phyloP scores from a whole-genome alignment of 1,140 invertebrate species.

The Ruditapes philippinarum region DNA sequence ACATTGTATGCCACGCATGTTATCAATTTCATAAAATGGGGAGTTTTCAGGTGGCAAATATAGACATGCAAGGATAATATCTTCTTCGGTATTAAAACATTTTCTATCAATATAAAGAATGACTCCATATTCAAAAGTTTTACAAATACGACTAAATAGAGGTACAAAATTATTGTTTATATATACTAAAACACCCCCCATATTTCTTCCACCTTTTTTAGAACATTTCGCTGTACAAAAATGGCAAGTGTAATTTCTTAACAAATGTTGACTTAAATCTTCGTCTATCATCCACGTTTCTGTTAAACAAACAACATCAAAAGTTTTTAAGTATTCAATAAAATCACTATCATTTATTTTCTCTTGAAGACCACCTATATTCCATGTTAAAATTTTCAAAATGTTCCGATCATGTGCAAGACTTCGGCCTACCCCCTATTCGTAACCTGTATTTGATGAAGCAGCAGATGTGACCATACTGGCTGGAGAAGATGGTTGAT shows the following conservation, averaged over 20 bases:
- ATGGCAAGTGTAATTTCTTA: slow-evolving; percentile 1
- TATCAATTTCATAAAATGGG: slow-evolving; percentile 24
- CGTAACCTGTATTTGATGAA: not conserved
- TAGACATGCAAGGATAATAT: slow-evolving; percentile 18
- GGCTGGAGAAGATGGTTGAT: not conserved
- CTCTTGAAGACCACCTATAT: slow-evolving; percentile 7
- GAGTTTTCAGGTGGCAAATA: slow-evolving; percentile 32
- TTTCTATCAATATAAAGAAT: slow-evolving; percentile 19
- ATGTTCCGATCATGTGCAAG: not conserved
- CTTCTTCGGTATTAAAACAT: not conserved
- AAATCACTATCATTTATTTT: slow-evolving; percentile 4
- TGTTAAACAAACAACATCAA: slow-evolving; percentile 34
- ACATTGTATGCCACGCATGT: not conserved
- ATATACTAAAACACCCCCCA: slow-evolving; percentile 34
- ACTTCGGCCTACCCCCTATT: not conserved
- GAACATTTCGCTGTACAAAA: slow-evolving; percentile 24
- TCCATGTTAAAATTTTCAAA: not conserved
- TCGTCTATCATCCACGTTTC: slow-evolving; percentile 12
- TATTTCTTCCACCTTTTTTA: slow-evolving; percentile 6
- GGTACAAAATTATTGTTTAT: not conserved
- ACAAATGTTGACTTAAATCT: not conserved
- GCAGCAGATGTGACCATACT: not conserved
- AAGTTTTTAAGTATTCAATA: slow-evolving; percentile 18
- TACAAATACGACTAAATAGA: not conserved
- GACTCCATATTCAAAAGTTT: slow-evolving; percentile 23